Conservation (phyloP, 2,888 invertebrate species). For the Sinhomidia bicolor region DNA sequence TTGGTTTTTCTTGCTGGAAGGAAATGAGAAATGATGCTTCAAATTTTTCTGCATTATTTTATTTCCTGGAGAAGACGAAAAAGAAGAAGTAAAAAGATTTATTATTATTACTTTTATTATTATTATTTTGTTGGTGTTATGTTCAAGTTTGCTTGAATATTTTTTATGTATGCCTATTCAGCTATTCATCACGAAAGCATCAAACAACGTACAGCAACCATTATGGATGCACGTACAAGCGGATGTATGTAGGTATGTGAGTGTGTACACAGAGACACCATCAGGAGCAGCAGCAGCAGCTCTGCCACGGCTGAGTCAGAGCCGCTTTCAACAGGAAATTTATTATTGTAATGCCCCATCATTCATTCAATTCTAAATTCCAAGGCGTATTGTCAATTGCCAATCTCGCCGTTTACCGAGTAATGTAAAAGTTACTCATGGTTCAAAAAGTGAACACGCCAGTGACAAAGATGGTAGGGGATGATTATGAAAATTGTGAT, state of each 20-base stretch:
- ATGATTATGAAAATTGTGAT: not conserved
- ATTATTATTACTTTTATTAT: not conserved
- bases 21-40: constrained; percentile 20
- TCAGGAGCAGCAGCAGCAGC: too few relatives aligned
- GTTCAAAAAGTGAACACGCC: not conserved
- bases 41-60: constrained; percentile 16
- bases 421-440: not conserved
- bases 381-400: not conserved
- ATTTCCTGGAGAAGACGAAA: not conserved
- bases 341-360: constrained; percentile 42
- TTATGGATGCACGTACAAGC: not conserved
- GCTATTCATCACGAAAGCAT: not conserved
- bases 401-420: too few relatives aligned
- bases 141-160: not conserved
- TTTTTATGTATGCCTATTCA: constrained; percentile 1
- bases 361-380: not conserved
- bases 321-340: constrained; percentile 33
- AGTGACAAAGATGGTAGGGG: not conserved
- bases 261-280: too few relatives aligned
- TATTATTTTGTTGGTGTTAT: not conserved
- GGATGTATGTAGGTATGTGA: too few relatives aligned
- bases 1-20: not conserved
- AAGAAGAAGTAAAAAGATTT: constrained; percentile 1
- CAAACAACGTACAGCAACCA: not conserved
- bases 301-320: not conserved